Percentiles rank a stretch among this genome's conserved stretches.
Evolutionary conservation across 2,113 vertebrate genomes (phyloP).

Genomic region (Sinocyclocheilus anshuiensis): DNA sequence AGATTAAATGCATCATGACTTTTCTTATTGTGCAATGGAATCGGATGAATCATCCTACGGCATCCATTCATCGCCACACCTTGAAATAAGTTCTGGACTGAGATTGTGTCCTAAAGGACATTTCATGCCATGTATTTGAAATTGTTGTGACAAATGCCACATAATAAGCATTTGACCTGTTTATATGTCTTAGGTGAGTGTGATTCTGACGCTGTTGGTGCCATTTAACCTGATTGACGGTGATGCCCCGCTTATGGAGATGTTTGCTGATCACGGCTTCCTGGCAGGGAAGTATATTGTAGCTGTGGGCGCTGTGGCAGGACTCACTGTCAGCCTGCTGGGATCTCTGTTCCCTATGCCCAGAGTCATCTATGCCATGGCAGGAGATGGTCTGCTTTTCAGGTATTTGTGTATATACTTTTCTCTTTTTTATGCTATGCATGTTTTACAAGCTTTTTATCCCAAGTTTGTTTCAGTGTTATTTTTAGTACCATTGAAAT

Average conservation of each 20-base stretch:
- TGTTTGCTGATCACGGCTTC: constrained; percentile 92
- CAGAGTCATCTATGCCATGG: constrained; percentile 95
- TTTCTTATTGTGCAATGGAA: background rate
- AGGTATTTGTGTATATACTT: constrained; percentile 72
- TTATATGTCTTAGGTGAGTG: constrained; percentile 82
- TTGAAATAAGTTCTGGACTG: background rate
- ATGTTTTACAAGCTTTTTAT: background rate
- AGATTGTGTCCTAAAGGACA: background rate
- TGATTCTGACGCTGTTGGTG: constrained; percentile 95
- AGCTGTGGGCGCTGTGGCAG: constrained; percentile 88
- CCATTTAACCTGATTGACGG: constrained; percentile 90
- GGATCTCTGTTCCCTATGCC: constrained; percentile 98
- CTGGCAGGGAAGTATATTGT: constrained; percentile 88
- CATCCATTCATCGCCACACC: background rate
- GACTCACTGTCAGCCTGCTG: constrained; percentile 90
- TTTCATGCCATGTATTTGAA: background rate
- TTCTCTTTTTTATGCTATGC: background rate
- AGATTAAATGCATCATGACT: background rate
- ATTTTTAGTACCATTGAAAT: background rate
- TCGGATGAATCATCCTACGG: background rate
- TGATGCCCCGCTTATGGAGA: constrained; percentile 96
- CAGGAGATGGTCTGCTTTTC: constrained; percentile 94
- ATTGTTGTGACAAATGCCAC: background rate
- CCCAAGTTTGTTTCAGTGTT: no score
- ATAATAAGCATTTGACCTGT: background rate